Evolutionary conservation across 2,888 invertebrate species (phyloP).

Genomic region (Lasioglossum villosulum): DNA sequence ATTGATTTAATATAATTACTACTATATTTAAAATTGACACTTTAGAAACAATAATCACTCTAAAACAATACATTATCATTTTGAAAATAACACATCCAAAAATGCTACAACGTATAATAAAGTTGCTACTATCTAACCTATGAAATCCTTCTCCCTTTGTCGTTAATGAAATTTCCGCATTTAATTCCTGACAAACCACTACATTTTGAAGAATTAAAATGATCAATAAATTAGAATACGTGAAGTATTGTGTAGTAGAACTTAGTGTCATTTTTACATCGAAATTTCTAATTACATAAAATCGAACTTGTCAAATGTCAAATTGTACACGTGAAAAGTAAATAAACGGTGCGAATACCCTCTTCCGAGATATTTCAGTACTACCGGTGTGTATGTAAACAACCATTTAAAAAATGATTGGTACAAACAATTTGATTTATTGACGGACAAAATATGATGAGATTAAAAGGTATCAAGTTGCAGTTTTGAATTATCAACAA

Average conservation of each 20-base stretch:
- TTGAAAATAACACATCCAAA: not conserved
- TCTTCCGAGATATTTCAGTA: constrained; percentile 1
- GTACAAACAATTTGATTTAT: not conserved
- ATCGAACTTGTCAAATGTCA: not conserved
- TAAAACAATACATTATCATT: not conserved
- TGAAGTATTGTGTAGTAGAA: constrained; percentile 2
- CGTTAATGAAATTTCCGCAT: constrained; percentile 67
- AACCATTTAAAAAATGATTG: not conserved
- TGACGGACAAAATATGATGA: not conserved
- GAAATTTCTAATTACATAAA: not conserved
- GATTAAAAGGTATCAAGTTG: not conserved
- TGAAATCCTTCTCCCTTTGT: constrained; percentile 80
- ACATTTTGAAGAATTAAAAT: constrained; percentile 7
- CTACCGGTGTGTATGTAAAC: not conserved
- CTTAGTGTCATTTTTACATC: constrained; percentile 30
- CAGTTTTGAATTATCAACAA: too few relatives aligned
- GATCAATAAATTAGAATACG: not conserved
- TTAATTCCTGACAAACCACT: constrained; percentile 46
- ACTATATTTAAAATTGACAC: not conserved
- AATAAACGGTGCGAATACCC: not conserved
- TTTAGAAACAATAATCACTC: not conserved
- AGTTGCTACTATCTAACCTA: constrained; percentile 74
- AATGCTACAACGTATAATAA: too few relatives aligned
- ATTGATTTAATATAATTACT: not conserved
- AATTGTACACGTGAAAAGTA: not conserved